Evolutionary conservation across 2,888 invertebrate genomes (phyloP).

Genomic region (Epirrhoe tristata): DNA sequence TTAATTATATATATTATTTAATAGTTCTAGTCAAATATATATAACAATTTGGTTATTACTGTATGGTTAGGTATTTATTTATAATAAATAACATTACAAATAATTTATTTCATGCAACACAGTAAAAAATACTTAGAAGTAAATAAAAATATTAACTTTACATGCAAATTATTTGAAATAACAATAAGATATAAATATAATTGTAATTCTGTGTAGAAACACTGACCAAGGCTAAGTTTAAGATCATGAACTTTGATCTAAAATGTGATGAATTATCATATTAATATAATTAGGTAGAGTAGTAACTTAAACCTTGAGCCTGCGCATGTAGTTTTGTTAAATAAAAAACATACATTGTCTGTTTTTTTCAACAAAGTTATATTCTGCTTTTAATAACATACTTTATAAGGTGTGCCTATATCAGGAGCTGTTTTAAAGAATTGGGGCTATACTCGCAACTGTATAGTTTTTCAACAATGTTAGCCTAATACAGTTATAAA

Average conservation of each 20-base stretch:
- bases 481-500: too few relatives aligned
- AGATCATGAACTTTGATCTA: background rate
- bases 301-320: background rate
- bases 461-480: background rate
- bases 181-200: background rate
- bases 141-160: background rate
- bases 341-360: too few relatives aligned
- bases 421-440: background rate
- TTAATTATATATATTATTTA: too few relatives aligned
- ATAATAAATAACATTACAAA: too few relatives aligned
- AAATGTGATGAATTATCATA: background rate
- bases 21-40: too few relatives aligned
- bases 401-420: too few relatives aligned
- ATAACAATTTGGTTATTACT: too few relatives aligned
- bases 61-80: too few relatives aligned
- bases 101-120: too few relatives aligned
- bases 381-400: too few relatives aligned
- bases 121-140: background rate
- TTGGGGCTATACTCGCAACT: background rate
- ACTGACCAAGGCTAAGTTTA: background rate
- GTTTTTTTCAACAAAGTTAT: too few relatives aligned
- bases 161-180: background rate
- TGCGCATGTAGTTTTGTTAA: too few relatives aligned
- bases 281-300: background rate
- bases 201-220: background rate